Evolutionary conservation across 2,797 vertebrate species (phyloP).

Genomic region (Sebastes hubbsi): DNA sequence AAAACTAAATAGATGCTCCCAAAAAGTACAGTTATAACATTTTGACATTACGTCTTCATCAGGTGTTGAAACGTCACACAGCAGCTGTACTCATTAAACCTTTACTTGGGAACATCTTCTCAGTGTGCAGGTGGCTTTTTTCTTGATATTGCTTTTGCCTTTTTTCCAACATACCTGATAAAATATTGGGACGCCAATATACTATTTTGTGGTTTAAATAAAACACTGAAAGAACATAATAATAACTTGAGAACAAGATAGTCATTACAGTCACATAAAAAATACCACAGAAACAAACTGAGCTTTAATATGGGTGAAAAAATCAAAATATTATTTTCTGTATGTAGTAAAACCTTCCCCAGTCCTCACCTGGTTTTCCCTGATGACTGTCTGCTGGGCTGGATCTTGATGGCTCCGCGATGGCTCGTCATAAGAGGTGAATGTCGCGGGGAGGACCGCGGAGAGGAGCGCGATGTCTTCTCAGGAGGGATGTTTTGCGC

Average conservation of each 20-base stretch:
- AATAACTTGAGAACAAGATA: neutral
- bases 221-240: neutral
- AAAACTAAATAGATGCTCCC: neutral
- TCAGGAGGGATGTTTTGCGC: slow-evolving; percentile 23
- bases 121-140: neutral
- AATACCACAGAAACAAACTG: neutral
- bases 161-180: neutral
- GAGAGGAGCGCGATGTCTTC: slow-evolving; percentile 25
- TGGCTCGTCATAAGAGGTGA: slow-evolving; percentile 74
- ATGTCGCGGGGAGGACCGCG: slow-evolving; percentile 58
- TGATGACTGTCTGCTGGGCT: slow-evolving; percentile 83
- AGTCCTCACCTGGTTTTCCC: slow-evolving; percentile 89
- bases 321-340: neutral
- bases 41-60: neutral
- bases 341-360: neutral
- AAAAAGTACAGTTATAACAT: neutral
- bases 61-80: neutral
- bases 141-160: neutral
- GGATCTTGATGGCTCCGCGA: slow-evolving; percentile 90
- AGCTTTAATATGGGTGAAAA: neutral
- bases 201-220: neutral
- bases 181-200: neutral
- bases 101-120: neutral
- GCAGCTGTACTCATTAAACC: neutral
- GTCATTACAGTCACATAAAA: neutral